Evolutionary conservation across 2,797 vertebrate species (phyloP).

Genomic region (Oreonectes daqikongensis): DNA sequence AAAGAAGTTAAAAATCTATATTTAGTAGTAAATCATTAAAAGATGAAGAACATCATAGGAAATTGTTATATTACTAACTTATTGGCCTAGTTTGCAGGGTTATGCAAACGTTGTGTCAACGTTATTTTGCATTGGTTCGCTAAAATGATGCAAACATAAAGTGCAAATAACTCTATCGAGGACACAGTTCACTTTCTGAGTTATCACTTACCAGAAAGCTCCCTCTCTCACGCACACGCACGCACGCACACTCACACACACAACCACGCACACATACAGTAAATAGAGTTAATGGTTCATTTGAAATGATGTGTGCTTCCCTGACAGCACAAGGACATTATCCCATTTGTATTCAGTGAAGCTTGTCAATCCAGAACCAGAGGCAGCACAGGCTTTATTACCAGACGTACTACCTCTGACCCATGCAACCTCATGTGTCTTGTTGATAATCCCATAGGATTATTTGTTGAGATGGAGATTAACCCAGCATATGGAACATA

Average conservation of each 20-base stretch:
- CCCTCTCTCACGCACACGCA: neutral
- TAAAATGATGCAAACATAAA: neutral
- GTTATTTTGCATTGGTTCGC: neutral
- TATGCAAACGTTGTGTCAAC: neutral
- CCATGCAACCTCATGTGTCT: constrained; percentile 20
- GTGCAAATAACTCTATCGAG: neutral
- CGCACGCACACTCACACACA: neutral
- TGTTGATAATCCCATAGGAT: constrained; percentile 34
- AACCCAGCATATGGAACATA: constrained; percentile 36
- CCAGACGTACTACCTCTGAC: constrained; percentile 7
- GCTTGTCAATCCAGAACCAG: constrained; percentile 10
- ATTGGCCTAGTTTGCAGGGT: neutral
- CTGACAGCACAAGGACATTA: constrained; percentile 17
- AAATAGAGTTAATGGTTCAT: neutral
- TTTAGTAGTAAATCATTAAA: too few species aligned
- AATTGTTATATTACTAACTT: neutral
- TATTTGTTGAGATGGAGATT: constrained; percentile 47
- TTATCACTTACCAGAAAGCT: neutral
- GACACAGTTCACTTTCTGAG: neutral
- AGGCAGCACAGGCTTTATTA: neutral
- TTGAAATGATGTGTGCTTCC: constrained; percentile 20
- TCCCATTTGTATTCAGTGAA: constrained; percentile 2
- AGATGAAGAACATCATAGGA: too few species aligned
- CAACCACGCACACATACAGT: neutral
- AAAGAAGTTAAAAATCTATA: too few species aligned